phyloP scores from a whole-genome alignment of 2,888 invertebrate genomes.

The Drosophila fungiperda region DNA sequence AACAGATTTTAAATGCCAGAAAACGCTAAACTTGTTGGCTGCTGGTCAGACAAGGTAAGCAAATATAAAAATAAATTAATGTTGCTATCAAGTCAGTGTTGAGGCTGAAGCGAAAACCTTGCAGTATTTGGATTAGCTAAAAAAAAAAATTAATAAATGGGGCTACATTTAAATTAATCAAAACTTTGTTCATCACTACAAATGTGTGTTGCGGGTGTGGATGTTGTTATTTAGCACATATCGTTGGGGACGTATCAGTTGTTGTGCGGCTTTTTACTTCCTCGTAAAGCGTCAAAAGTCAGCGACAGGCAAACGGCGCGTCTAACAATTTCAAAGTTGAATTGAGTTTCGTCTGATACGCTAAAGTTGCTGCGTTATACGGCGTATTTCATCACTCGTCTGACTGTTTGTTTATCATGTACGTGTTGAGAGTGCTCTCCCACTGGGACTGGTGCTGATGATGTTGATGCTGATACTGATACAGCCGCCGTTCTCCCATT shows the following conservation, averaged over 20 bases:
- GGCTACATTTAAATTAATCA: slow-evolving; percentile 65
- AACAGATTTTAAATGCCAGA: slow-evolving; percentile 59
- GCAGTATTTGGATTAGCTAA: slow-evolving; percentile 1
- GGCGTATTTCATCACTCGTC: slow-evolving; percentile 33
- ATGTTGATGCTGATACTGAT: slow-evolving; percentile 4
- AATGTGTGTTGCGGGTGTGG: slow-evolving; percentile 14
- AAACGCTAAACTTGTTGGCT: slow-evolving; percentile 20
- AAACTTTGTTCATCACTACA: slow-evolving; percentile 67
- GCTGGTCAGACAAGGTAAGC: slow-evolving; percentile 9
- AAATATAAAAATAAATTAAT: slow-evolving; percentile 6
- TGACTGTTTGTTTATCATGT: slow-evolving; percentile 53
- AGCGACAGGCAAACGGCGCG: slow-evolving; percentile 48
- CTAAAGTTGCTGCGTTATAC: slow-evolving; percentile 9
- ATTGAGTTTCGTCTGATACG: slow-evolving; percentile 68
- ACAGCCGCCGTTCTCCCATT: slow-evolving; percentile 18
- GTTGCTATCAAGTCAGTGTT: not conserved
- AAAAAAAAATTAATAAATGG: slow-evolving; percentile 1
- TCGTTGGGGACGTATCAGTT: slow-evolving; percentile 26
- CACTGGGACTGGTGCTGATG: slow-evolving; percentile 25
- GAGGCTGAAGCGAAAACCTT: slow-evolving; percentile 8
- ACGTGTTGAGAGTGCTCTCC: slow-evolving; percentile 53
- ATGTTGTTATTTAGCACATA: slow-evolving; percentile 52
- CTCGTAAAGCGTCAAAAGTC: slow-evolving; percentile 69
- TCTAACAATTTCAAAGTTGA: slow-evolving; percentile 76
- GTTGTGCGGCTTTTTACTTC: slow-evolving; percentile 62